These are phyloP conservation scores for Synergus laeviventris DNA, from an alignment of 2,888 invertebrate genomes.

Conservation along the genomic window DNA sequence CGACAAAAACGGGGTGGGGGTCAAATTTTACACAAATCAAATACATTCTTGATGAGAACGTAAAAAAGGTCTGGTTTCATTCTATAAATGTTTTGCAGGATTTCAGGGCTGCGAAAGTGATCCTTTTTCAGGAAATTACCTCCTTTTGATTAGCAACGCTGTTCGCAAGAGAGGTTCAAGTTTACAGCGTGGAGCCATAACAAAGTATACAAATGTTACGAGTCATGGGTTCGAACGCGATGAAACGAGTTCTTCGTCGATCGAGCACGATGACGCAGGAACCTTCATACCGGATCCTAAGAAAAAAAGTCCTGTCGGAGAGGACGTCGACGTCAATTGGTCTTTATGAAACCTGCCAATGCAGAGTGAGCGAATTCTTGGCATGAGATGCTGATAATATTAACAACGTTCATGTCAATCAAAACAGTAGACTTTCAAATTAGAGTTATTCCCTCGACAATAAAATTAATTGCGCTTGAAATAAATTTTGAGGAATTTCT, in stretches of 20 bases:
- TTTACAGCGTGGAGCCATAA: conserved; percentile 30
- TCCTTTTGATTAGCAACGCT: conserved; percentile 12
- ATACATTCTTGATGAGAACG: too few species aligned
- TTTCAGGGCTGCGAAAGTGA: background rate
- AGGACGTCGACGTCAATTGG: conserved; percentile 47
- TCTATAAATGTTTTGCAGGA: background rate
- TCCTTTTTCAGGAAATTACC: conserved; percentile 18
- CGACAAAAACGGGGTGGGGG: too few species aligned
- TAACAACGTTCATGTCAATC: conserved; percentile 27
- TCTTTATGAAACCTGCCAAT: conserved; percentile 25
- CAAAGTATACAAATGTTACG: conserved; percentile 34
- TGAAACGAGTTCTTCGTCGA: conserved; percentile 36
- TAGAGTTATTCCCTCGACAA: background rate
- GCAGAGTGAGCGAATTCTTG: conserved; percentile 23
- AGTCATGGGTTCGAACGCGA: conserved; percentile 29
- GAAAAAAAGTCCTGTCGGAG: conserved; percentile 35
- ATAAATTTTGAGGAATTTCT: background rate
- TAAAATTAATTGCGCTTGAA: background rate
- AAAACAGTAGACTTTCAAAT: background rate
- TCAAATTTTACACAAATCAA: too few species aligned
- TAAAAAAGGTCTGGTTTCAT: background rate
- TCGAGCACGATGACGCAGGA: conserved; percentile 36
- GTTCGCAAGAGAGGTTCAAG: conserved; percentile 14
- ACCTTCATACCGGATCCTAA: conserved; percentile 23
- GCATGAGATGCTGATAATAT: conserved; percentile 28